Percentiles rank a stretch among this genome's conserved stretches.
Evolutionary conservation across 2,888 invertebrate genomes (phyloP).

Genomic region (Cheilosia vernalis): DNA sequence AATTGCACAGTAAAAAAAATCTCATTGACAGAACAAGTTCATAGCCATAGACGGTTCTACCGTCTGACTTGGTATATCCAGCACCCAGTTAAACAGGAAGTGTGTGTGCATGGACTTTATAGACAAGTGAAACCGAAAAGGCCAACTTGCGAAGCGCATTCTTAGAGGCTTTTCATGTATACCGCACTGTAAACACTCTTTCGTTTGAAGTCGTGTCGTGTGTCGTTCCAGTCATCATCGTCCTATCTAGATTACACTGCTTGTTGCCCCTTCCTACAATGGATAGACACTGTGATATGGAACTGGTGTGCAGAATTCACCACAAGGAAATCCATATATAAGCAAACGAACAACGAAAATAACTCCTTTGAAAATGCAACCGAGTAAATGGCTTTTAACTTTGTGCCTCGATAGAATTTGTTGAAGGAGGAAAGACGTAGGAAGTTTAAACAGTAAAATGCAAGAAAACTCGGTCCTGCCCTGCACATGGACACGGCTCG

Average conservation of each 20-base stretch:
- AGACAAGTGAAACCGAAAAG: conserved; percentile 55
- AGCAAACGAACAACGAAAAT: conserved; percentile 53
- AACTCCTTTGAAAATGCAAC: conserved; percentile 40
- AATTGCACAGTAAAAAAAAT: no score
- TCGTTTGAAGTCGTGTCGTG: conserved; percentile 59
- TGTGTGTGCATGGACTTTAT: conserved; percentile 17
- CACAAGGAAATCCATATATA: conserved; percentile 49
- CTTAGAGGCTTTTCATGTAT: conserved; percentile 51
- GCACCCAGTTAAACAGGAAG: conserved; percentile 35
- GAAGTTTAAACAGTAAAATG: neutral
- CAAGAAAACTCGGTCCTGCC: conserved; percentile 22
- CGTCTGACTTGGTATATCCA: neutral
- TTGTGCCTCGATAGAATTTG: conserved; percentile 4
- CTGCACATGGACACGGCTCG: conserved; percentile 30
- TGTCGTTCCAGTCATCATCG: conserved; percentile 28
- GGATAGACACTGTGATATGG: no score
- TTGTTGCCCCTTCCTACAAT: neutral
- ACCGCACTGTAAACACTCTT: conserved; percentile 55
- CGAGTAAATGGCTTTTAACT: conserved; percentile 57
- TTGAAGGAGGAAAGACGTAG: neutral
- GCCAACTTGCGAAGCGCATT: conserved; percentile 44
- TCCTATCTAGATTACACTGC: neutral
- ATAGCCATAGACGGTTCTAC: neutral
- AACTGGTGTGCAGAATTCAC: conserved; percentile 2
- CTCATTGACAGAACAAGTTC: neutral